phyloP scores from a whole-genome alignment of 2,113 vertebrate species.

The Thermophis baileyi region DNA sequence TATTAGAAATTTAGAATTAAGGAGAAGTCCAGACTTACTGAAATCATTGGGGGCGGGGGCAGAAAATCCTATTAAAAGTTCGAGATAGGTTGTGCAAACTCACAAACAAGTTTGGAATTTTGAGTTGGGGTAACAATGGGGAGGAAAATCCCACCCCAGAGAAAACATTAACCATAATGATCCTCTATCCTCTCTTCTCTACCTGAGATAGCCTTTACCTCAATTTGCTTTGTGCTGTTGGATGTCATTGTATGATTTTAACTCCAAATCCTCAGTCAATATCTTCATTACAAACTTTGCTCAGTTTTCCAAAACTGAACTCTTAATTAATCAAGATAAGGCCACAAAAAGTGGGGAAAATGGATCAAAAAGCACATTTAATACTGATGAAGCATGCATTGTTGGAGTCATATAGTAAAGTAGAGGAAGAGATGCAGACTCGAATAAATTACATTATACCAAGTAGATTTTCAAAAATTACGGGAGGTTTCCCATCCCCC shows the following conservation, averaged over 20 bases:
- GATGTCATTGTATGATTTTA: neutral
- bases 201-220: neutral
- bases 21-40: neutral
- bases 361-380: neutral
- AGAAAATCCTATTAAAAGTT: neutral
- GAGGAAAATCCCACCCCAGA: neutral
- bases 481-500: fast-evolving
- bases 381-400: neutral
- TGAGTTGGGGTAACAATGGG: neutral
- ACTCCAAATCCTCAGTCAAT: neutral
- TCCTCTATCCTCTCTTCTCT: neutral
- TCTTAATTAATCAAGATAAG: neutral
- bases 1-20: neutral
- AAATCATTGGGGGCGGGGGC: neutral
- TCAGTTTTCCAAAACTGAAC: neutral
- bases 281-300: neutral
- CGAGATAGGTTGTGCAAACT: neutral
- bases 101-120: neutral
- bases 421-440: neutral
- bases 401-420: neutral
- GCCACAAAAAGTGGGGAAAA: neutral
- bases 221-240: neutral
- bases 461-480: neutral
- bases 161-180: neutral
- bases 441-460: neutral